Evolutionary conservation across 2,797 vertebrate genomes (phyloP).

Genomic region (Rhinogobio ventralis): DNA sequence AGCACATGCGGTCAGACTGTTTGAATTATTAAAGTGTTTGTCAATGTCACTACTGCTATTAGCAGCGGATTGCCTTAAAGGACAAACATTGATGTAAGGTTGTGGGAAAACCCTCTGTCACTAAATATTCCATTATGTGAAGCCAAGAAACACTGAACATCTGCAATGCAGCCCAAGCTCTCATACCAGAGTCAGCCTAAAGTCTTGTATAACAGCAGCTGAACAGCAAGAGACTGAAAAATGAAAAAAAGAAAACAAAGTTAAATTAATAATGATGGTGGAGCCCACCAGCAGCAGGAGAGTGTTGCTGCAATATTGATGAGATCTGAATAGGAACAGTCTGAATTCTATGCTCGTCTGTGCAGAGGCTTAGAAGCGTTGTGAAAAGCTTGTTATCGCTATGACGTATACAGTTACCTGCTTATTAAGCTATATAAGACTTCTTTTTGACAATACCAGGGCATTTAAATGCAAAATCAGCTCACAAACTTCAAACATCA

Average conservation of each 20-base stretch:
- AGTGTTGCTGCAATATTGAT: conserved; percentile 78
- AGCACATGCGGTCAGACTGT: neutral
- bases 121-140: conserved; percentile 8
- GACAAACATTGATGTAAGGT: conserved; percentile 23
- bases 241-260: conserved; percentile 69
- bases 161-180: conserved; percentile 32
- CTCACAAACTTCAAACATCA: neutral
- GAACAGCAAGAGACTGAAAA: conserved; percentile 47
- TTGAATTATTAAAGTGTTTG: conserved; percentile 32
- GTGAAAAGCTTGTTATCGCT: conserved; percentile 40
- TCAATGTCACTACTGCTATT: conserved; percentile 10
- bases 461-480: neutral
- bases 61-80: conserved; percentile 25
- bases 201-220: conserved; percentile 35
- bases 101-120: conserved; percentile 11
- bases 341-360: conserved; percentile 64
- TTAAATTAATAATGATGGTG: conserved; percentile 78
- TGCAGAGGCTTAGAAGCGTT: conserved; percentile 21
- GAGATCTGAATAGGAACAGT: conserved; percentile 68
- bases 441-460: neutral
- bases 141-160: conserved; percentile 32
- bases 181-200: conserved; percentile 11
- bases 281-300: conserved; percentile 65
- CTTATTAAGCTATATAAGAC: conserved; percentile 14
- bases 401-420: conserved; percentile 33